Percentiles rank a stretch among this genome's conserved stretches.
Evolutionary conservation across 2,888 invertebrate genomes (phyloP).

Genomic region (Cephus pulcher): DNA sequence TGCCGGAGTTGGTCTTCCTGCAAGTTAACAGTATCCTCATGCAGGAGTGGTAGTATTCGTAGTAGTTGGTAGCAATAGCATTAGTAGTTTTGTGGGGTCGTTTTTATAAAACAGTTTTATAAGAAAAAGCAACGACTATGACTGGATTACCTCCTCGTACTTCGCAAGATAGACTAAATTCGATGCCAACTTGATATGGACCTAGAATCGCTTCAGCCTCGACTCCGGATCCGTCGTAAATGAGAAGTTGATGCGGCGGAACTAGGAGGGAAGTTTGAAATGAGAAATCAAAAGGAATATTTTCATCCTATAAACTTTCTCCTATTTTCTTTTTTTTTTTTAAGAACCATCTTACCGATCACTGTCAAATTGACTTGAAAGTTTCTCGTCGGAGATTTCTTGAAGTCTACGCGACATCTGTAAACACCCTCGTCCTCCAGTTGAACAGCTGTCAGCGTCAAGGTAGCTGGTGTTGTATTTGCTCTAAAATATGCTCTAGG

Average conservation of each 20-base stretch:
- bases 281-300: not conserved
- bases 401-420: conserved; percentile 71
- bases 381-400: conserved; percentile 70
- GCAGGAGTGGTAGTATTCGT: not conserved
- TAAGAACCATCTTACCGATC: conserved; percentile 65
- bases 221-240: conserved; percentile 65
- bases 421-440: conserved; percentile 66
- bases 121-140: not conserved
- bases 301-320: not conserved
- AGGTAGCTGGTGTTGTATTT: conserved; percentile 64
- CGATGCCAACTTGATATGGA: conserved; percentile 67
- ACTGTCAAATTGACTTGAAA: conserved; percentile 70
- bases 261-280: conserved; percentile 44
- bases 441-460: conserved; percentile 68
- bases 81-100: not conserved
- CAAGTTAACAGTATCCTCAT: conserved; percentile 12
- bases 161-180: conserved; percentile 68
- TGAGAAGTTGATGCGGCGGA: conserved; percentile 66
- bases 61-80: not conserved
- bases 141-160: conserved; percentile 67
- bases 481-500: conserved; percentile 71
- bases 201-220: conserved; percentile 67
- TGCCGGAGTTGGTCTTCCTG: conserved; percentile 86
- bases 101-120: not conserved
- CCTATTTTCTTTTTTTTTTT: too few relatives aligned